Conservation (phyloP, 1,140 invertebrate species). For the Campoletis sonorensis region DNA sequence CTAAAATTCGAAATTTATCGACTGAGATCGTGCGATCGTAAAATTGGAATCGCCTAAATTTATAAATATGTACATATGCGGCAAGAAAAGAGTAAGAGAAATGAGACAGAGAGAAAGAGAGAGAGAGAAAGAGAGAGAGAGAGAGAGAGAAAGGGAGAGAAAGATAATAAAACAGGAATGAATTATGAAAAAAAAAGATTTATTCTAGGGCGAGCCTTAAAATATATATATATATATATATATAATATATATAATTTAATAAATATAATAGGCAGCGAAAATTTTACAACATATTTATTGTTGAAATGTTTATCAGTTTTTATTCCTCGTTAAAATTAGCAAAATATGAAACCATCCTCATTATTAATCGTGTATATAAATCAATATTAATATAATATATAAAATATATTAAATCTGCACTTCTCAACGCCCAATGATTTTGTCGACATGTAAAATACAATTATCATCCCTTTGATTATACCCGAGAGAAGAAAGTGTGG, state of each 20-base stretch:
- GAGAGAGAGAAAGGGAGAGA: too few relatives aligned
- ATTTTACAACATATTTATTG: constrained; percentile 50
- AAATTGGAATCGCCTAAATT: constrained; percentile 51
- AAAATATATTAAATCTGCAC: constrained; percentile 45
- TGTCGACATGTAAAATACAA: not conserved
- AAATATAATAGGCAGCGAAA: constrained; percentile 41
- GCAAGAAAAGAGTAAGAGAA: constrained; percentile 32
- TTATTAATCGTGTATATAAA: constrained; percentile 11
- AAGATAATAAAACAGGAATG: too few relatives aligned
- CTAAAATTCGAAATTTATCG: constrained; percentile 27
- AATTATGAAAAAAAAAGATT: too few relatives aligned
- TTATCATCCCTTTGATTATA: constrained; percentile 15
- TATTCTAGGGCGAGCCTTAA: too few relatives aligned
- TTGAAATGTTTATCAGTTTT: constrained; percentile 47
- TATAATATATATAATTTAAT: constrained; percentile 39
- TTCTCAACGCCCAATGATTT: constrained; percentile 46
- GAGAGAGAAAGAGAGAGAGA: not conserved
- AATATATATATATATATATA: not conserved
- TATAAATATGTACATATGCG: constrained; percentile 58
- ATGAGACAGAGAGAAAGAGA: constrained; percentile 42
- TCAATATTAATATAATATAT: constrained; percentile 9
- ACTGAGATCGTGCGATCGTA: constrained; percentile 38
- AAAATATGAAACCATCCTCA: constrained; percentile 17
- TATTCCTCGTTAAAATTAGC: constrained; percentile 49
- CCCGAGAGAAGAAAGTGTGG: constrained; percentile 43